phyloP scores from a whole-genome alignment of 92 coral and sea anemone species.

The Nematostella vectensis region DNA sequence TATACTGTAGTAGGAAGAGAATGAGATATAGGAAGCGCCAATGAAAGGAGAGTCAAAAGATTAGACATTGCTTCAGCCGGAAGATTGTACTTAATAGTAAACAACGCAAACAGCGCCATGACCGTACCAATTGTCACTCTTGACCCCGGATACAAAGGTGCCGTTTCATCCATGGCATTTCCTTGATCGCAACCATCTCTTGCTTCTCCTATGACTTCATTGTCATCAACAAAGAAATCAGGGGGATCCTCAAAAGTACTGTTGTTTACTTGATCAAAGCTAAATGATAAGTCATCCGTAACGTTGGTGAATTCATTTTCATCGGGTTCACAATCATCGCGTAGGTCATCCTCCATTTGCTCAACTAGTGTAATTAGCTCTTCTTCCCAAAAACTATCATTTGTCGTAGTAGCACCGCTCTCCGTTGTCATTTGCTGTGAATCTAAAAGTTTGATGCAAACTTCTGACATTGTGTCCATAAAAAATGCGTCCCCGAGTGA shows the following conservation, averaged over 20 bases:
- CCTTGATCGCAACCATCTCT: neutral
- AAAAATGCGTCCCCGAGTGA: no score
- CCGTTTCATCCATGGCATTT: slow-evolving; percentile 4
- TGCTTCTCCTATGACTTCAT: neutral
- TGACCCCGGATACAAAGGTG: slow-evolving; percentile 35
- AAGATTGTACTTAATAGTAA: slow-evolving; percentile 32
- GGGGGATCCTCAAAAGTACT: no score
- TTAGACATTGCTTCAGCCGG: slow-evolving; percentile 44
- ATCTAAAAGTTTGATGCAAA: no score
- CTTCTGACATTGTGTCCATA: no score
- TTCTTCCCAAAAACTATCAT: slow-evolving; percentile 21
- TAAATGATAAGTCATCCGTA: no score
- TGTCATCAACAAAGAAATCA: neutral
- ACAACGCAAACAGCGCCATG: slow-evolving; percentile 51
- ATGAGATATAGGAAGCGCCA: slow-evolving; percentile 34
- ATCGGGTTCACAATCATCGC: slow-evolving; percentile 8
- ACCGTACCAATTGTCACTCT: slow-evolving; percentile 40
- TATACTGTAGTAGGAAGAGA: slow-evolving; percentile 27
- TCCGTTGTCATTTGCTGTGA: no score
- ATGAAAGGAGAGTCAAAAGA: slow-evolving; percentile 26
- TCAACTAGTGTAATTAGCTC: slow-evolving; percentile 8
- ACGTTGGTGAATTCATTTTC: slow-evolving; percentile 17
- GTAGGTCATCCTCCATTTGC: slow-evolving; percentile 13
- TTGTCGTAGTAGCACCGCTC: no score
- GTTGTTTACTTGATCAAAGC: no score